phyloP scores from a whole-genome alignment of 2,888 invertebrate species.

The Cecidostiba fungosa region DNA sequence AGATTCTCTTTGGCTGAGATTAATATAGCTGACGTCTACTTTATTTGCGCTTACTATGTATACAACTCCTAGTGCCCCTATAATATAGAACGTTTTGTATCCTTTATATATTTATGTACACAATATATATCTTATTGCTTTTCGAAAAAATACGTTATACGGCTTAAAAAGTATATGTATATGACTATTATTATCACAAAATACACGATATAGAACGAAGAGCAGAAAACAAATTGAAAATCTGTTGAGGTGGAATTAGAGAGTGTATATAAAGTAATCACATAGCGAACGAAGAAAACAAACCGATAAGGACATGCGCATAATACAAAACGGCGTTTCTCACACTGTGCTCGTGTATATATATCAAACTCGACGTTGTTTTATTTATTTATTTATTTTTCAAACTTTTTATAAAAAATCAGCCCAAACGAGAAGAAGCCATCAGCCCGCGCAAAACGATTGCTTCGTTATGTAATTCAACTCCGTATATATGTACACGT shows the following conservation, averaged over 20 bases:
- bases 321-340: background rate
- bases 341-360: background rate
- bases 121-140: constrained; percentile 57
- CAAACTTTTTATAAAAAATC: background rate
- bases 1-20: background rate
- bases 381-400: background rate
- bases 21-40: constrained; percentile 2
- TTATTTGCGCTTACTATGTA: constrained; percentile 29
- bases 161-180: background rate
- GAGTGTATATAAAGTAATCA: background rate
- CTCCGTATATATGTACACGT: constrained; percentile 26
- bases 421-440: background rate
- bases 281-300: background rate
- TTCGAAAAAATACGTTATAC: constrained; percentile 38
- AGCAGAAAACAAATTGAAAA: background rate
- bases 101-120: constrained; percentile 55
- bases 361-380: background rate
- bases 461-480: constrained; percentile 16
- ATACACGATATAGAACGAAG: background rate
- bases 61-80: constrained; percentile 45
- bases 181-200: background rate
- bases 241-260: background rate
- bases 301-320: background rate
- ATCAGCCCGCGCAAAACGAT: constrained; percentile 3
- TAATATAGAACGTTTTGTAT: background rate